Conservation (phyloP, 2,797 vertebrate genomes). For the Chaetodon trifasciatus region DNA sequence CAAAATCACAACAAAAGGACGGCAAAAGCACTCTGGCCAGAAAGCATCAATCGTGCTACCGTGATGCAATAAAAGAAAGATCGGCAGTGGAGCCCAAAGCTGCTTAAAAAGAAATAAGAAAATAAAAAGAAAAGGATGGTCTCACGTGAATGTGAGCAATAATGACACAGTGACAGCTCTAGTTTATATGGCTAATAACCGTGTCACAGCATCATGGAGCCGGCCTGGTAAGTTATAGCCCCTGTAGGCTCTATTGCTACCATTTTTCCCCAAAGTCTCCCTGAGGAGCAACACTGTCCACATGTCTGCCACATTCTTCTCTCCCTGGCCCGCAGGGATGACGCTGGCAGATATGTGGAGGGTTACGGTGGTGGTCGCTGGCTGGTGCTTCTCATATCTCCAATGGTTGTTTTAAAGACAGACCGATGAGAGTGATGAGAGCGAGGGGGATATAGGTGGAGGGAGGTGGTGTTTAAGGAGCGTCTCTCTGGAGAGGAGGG, state of each 20-base stretch:
- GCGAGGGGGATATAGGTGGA: conserved; percentile 5
- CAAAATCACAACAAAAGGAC: conserved; percentile 41
- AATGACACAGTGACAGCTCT: conserved; percentile 75
- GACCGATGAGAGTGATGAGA: conserved; percentile 70
- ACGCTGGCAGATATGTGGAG: conserved; percentile 45
- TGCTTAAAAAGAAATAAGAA: conserved; percentile 56
- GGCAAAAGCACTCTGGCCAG: conserved; percentile 26
- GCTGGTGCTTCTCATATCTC: conserved; percentile 60
- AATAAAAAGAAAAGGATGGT: conserved; percentile 56
- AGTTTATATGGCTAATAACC: conserved; percentile 80
- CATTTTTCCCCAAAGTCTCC: conserved; percentile 73
- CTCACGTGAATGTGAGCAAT: conserved; percentile 66
- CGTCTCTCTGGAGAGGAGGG: conserved; percentile 56
- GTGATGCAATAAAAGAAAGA: conserved; percentile 22
- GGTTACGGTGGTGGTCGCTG: conserved; percentile 50
- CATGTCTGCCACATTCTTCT: conserved; percentile 61
- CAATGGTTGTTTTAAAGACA: conserved; percentile 69
- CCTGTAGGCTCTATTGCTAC: conserved; percentile 59
- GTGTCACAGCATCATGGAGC: conserved; percentile 67
- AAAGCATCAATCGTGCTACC: conserved; percentile 27
- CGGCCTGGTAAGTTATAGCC: conserved; percentile 66
- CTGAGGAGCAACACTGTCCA: conserved; percentile 58
- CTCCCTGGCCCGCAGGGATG: conserved; percentile 41
- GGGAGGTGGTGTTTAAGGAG: conserved; percentile 66
- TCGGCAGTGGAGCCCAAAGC: conserved; percentile 25